A percentile compares a stretch with the other conserved stretches of the same genome.
Conservation (phyloP, 2,888 invertebrate genomes). For the Drosophila stalkeri region DNA sequence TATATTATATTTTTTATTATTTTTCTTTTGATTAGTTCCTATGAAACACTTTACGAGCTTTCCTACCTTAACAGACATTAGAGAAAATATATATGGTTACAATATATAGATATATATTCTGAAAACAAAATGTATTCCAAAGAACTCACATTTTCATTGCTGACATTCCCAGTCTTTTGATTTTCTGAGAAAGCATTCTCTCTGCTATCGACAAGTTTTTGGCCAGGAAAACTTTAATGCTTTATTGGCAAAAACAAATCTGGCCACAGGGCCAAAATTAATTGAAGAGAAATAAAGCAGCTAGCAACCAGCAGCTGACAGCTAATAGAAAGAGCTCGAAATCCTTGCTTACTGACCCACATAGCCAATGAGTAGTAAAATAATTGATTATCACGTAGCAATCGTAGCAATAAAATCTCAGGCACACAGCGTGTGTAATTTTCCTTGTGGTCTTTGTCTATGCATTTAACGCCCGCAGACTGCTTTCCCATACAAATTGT, state of each 20-base stretch:
- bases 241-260: conserved; percentile 21
- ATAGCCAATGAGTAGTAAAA: conserved; percentile 78
- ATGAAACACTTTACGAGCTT: no score
- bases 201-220: neutral
- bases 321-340: conserved; percentile 23
- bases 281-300: conserved; percentile 58
- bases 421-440: conserved; percentile 5
- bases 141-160: neutral
- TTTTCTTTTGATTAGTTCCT: no score
- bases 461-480: conserved; percentile 38
- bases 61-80: neutral
- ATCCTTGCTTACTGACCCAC: conserved; percentile 68
- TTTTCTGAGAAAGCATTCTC: neutral
- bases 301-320: conserved; percentile 23
- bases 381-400: conserved; percentile 79
- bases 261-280: conserved; percentile 38
- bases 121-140: neutral
- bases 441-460: conserved; percentile 16
- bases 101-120: neutral
- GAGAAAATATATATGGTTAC: no score
- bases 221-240: neutral
- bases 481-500: conserved; percentile 32
- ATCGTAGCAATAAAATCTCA: conserved; percentile 63
- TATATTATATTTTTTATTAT: no score
- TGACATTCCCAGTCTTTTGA: neutral